A percentile compares a stretch with the other conserved stretches of the same genome.
These are phyloP conservation scores for Zalophus californianus DNA, from an alignment of 2,797 vertebrate species.

Conservation along the genomic window DNA sequence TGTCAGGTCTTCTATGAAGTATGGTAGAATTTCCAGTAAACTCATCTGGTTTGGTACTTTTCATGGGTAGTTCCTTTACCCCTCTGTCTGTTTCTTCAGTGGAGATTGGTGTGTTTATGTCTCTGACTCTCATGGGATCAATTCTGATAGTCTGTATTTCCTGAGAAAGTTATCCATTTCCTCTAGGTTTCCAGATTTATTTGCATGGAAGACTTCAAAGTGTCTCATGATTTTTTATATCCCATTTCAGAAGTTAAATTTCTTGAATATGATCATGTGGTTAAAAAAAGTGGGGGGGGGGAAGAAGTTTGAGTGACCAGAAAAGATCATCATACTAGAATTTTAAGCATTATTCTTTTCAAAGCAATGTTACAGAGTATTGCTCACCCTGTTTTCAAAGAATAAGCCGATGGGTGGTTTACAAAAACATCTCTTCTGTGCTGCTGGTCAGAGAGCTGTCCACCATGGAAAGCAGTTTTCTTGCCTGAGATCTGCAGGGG, in stretches of 20 bases:
- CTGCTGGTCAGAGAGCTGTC: background rate
- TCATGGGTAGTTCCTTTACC: too few relatives aligned
- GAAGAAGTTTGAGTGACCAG: background rate
- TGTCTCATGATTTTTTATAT: background rate
- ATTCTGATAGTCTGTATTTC: background rate
- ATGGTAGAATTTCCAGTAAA: too few relatives aligned
- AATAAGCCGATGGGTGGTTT: too few relatives aligned
- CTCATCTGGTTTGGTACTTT: background rate
- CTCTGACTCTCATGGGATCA: background rate
- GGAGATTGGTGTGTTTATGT: background rate
- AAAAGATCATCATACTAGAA: background rate
- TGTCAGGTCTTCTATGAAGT: background rate
- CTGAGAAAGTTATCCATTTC: background rate
- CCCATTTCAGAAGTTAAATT: background rate
- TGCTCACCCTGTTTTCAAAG: background rate
- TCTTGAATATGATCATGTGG: background rate
- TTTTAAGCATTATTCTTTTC: background rate
- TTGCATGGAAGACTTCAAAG: background rate
- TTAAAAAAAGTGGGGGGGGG: background rate
- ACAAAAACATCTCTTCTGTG: background rate
- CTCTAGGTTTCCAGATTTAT: background rate
- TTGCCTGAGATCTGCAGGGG: background rate
- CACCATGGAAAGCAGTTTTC: fast-evolving
- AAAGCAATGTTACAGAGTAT: background rate
- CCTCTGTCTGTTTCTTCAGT: background rate